These are phyloP conservation scores for Cephalopholis sonnerati DNA, from an alignment of 2,113 vertebrate species.

Conservation along the genomic window DNA sequence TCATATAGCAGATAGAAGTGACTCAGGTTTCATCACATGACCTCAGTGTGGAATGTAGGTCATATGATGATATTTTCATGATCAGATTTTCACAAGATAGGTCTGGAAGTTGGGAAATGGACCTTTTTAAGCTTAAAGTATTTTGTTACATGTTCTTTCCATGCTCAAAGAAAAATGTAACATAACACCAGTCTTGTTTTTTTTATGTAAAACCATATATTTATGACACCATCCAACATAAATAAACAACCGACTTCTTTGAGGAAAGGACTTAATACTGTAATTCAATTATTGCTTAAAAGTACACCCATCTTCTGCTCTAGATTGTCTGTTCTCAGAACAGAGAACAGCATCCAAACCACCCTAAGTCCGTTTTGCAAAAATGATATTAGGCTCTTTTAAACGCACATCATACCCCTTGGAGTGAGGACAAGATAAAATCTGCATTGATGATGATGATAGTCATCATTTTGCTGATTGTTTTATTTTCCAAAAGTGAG, in stretches of 20 bases:
- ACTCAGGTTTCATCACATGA: too few relatives aligned
- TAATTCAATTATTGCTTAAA: background rate
- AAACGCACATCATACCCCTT: too few relatives aligned
- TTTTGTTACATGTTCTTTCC: too few relatives aligned
- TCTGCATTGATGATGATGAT: background rate
- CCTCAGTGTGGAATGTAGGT: too few relatives aligned
- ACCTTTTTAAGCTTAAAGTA: too few relatives aligned
- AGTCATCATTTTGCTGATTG: background rate
- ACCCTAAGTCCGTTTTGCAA: too few relatives aligned
- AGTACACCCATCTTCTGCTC: background rate
- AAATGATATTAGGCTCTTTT: too few relatives aligned
- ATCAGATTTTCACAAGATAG: too few relatives aligned
- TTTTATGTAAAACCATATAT: background rate
- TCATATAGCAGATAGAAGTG: too few relatives aligned
- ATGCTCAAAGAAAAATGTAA: background rate
- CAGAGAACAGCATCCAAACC: background rate
- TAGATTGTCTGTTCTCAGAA: background rate
- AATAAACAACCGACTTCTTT: too few relatives aligned
- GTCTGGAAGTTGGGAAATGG: too few relatives aligned
- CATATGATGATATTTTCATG: too few relatives aligned
- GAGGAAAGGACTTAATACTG: background rate
- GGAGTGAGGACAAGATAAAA: background rate
- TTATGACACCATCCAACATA: background rate
- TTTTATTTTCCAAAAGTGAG: slow-evolving; percentile 14
- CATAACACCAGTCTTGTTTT: background rate